Conservation (phyloP, 2,113 vertebrate species). For the Carassius gibelio region DNA sequence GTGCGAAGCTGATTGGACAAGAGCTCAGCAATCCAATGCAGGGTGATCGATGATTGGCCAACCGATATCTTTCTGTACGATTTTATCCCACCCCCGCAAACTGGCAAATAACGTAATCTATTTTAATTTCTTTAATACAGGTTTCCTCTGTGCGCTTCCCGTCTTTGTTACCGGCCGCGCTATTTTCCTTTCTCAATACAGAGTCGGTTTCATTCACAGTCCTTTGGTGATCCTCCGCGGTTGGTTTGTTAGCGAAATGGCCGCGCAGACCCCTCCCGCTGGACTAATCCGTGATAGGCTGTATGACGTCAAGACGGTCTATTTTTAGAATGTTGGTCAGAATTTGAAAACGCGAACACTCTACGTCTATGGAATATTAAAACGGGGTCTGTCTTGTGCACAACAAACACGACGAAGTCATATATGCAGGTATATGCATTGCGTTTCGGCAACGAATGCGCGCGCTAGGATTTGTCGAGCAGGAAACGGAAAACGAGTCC, state of each 20-base stretch:
- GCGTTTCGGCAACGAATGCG: neutral
- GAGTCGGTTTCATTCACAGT: slow-evolving; percentile 1
- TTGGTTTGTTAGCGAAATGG: slow-evolving; percentile 49
- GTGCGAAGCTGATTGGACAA: slow-evolving; percentile 59
- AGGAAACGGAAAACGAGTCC: neutral
- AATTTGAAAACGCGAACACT: slow-evolving; percentile 64
- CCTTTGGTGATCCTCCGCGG: slow-evolving; percentile 36
- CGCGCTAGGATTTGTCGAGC: neutral
- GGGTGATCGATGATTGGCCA: slow-evolving; percentile 62
- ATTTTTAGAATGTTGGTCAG: slow-evolving; percentile 77
- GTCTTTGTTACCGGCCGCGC: neutral
- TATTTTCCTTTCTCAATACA: neutral
- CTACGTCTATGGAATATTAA: slow-evolving; percentile 61
- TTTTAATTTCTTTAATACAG: slow-evolving; percentile 48
- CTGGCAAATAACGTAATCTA: slow-evolving; percentile 58
- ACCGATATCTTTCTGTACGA: slow-evolving; percentile 36
- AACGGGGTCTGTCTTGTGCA: slow-evolving; percentile 36
- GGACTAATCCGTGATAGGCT: slow-evolving; percentile 70
- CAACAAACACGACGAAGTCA: slow-evolving; percentile 25
- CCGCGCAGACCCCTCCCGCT: slow-evolving; percentile 55
- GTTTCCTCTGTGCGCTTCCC: neutral
- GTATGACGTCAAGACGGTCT: slow-evolving; percentile 68
- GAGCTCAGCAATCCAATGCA: slow-evolving; percentile 36
- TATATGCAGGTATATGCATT: neutral
- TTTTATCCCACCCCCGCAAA: slow-evolving; percentile 60